Percentiles rank a stretch among this genome's conserved stretches.
phyloP scores from a whole-genome alignment of 2,888 invertebrate species.

The Hyles lineata region DNA sequence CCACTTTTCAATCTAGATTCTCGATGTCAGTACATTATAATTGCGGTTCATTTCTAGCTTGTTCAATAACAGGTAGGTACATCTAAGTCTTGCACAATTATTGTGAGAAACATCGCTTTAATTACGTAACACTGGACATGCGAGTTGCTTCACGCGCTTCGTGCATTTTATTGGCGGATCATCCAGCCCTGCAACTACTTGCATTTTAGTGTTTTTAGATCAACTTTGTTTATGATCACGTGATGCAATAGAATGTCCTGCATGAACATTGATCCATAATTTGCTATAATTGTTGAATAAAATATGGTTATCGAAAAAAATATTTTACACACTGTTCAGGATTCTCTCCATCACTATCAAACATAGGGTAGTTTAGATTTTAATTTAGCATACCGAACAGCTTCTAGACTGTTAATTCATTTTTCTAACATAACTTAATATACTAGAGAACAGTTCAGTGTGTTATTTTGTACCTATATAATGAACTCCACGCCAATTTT shows the following conservation, averaged over 20 bases:
- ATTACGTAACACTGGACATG: slow-evolving; percentile 45
- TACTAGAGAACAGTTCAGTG: too few relatives aligned
- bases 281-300: too few relatives aligned
- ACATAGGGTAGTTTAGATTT: too few relatives aligned
- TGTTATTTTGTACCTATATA: too few relatives aligned
- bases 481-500: too few relatives aligned
- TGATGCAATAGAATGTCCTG: background rate
- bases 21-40: slow-evolving; percentile 20
- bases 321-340: too few relatives aligned
- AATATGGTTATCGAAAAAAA: too few relatives aligned
- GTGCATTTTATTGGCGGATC: slow-evolving; percentile 20
- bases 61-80: slow-evolving; percentile 31
- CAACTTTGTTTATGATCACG: background rate
- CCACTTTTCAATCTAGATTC: slow-evolving; percentile 15
- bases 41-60: slow-evolving; percentile 27
- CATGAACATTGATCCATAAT: too few relatives aligned
- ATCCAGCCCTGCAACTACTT: slow-evolving; percentile 3
- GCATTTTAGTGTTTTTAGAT: background rate
- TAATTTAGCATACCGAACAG: too few relatives aligned
- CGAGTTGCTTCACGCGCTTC: slow-evolving; percentile 36
- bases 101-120: slow-evolving; percentile 44
- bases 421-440: too few relatives aligned
- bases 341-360: too few relatives aligned
- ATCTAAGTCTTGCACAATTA: slow-evolving; percentile 46
- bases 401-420: too few relatives aligned